A percentile compares a stretch with the other conserved stretches of the same genome.
Evolutionary conservation across 2,888 invertebrate species (phyloP).

Genomic region (Smittia sp.): DNA sequence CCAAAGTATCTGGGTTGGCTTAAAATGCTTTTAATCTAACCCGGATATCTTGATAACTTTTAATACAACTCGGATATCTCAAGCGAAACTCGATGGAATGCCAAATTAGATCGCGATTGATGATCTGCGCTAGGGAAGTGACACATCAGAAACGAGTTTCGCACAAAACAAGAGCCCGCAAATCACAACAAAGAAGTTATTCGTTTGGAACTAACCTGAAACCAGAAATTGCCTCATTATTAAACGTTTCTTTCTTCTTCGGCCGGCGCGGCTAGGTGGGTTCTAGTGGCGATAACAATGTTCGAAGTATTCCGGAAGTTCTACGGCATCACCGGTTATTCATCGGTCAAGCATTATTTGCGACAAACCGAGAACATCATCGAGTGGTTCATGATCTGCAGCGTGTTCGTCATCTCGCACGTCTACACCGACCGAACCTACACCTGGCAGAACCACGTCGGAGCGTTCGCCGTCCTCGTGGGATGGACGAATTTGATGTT

Average conservation of each 20-base stretch:
- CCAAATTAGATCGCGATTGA: background rate
- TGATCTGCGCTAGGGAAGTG: background rate
- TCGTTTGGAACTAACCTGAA: background rate
- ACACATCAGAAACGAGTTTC: background rate
- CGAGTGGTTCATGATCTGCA: conserved; percentile 82
- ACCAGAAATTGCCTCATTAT: background rate
- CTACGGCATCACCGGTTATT: conserved; percentile 77
- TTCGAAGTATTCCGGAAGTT: conserved; percentile 78
- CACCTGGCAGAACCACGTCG: conserved; percentile 83
- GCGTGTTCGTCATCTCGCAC: conserved; percentile 79
- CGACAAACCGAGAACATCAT: conserved; percentile 81
- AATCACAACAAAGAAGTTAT: background rate
- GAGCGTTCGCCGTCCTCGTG: conserved; percentile 79
- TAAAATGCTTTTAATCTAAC: too few species aligned
- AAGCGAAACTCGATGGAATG: background rate
- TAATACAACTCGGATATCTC: too few species aligned
- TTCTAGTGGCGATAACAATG: conserved; percentile 72
- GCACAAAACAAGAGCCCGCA: background rate
- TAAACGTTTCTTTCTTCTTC: background rate
- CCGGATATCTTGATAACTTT: too few species aligned
- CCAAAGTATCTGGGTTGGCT: too few species aligned
- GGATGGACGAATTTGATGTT: conserved; percentile 90
- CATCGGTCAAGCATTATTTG: conserved; percentile 76
- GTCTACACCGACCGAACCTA: conserved; percentile 74
- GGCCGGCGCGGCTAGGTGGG: conserved; percentile 54